Evolutionary conservation across 2,888 invertebrate genomes (phyloP).

Genomic region (Ceraclea dissimilis): DNA sequence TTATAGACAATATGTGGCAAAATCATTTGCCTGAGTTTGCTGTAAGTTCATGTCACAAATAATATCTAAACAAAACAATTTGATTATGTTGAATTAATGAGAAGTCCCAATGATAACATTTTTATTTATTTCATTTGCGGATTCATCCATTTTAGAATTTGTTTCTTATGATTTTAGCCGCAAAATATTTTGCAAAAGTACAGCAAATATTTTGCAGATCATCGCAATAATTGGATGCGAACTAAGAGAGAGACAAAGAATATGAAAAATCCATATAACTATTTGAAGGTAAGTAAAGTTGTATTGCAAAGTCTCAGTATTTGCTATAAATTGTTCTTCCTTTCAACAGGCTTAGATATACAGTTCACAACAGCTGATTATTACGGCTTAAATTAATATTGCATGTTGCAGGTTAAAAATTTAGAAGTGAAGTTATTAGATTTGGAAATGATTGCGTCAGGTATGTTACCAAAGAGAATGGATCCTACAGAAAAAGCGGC

Average conservation of each 20-base stretch:
- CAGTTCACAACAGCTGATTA: no score
- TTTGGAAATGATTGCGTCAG: conserved; percentile 35
- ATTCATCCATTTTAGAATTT: no score
- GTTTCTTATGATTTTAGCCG: neutral
- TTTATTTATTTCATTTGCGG: no score
- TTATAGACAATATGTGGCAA: neutral
- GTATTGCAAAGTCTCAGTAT: neutral
- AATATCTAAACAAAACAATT: no score
- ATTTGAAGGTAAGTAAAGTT: conserved; percentile 33
- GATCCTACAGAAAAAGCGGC: conserved; percentile 32
- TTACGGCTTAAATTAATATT: no score
- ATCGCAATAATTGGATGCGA: no score
- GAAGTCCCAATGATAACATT: no score
- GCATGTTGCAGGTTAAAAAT: conserved; percentile 31
- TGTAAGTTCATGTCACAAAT: neutral
- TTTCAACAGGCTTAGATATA: no score
- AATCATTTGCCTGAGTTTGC: neutral
- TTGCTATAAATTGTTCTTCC: no score
- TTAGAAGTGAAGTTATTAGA: conserved; percentile 35
- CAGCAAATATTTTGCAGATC: neutral
- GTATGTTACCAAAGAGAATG: conserved; percentile 36
- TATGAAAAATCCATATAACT: conserved; percentile 36
- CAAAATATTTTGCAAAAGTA: neutral
- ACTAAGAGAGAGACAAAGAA: conserved; percentile 29
- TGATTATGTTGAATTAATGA: no score